Percentiles rank a stretch among this genome's conserved stretches.
These are phyloP conservation scores for Drosophila navojoa DNA, from an alignment of 1,140 invertebrate genomes.

Conservation along the genomic window DNA sequence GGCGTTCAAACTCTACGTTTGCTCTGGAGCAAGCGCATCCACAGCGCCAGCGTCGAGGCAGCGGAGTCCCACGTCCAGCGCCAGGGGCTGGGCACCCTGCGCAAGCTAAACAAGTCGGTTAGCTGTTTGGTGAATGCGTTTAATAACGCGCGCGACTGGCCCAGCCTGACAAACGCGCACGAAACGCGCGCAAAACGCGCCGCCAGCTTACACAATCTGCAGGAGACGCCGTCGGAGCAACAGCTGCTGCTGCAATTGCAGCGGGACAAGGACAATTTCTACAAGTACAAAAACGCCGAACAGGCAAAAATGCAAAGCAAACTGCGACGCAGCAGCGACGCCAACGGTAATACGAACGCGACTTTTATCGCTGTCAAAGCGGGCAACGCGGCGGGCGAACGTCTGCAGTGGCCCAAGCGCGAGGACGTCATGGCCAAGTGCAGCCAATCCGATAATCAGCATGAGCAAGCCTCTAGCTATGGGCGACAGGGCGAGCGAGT, in stretches of 20 bases:
- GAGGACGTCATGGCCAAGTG: constrained; percentile 22
- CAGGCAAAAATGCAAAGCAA: constrained; percentile 70
- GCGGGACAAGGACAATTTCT: constrained; percentile 78
- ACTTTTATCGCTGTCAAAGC: constrained; percentile 42
- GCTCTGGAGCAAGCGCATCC: constrained; percentile 80
- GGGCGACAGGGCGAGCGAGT: too few species aligned
- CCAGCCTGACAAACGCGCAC: constrained; percentile 55
- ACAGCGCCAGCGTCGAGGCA: constrained; percentile 67
- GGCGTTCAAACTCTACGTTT: constrained; percentile 76
- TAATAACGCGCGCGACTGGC: constrained; percentile 65
- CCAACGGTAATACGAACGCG: constrained; percentile 3
- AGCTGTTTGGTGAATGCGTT: constrained; percentile 75
- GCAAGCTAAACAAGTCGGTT: constrained; percentile 75
- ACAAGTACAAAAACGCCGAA: constrained; percentile 83
- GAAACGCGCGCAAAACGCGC: constrained; percentile 57
- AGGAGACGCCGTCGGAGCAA: constrained; percentile 19
- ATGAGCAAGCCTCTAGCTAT: background rate
- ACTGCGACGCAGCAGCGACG: constrained; percentile 35
- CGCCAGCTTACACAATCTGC: constrained; percentile 72
- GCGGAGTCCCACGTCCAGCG: background rate
- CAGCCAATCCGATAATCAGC: constrained; percentile 21
- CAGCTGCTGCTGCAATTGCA: constrained; percentile 33
- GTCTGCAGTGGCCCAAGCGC: constrained; percentile 45
- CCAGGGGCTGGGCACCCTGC: constrained; percentile 60
- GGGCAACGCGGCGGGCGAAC: constrained; percentile 22